Base-by-base conservation (phyloP, 2,113 vertebrate species). In the Xerus inauris region DNA sequence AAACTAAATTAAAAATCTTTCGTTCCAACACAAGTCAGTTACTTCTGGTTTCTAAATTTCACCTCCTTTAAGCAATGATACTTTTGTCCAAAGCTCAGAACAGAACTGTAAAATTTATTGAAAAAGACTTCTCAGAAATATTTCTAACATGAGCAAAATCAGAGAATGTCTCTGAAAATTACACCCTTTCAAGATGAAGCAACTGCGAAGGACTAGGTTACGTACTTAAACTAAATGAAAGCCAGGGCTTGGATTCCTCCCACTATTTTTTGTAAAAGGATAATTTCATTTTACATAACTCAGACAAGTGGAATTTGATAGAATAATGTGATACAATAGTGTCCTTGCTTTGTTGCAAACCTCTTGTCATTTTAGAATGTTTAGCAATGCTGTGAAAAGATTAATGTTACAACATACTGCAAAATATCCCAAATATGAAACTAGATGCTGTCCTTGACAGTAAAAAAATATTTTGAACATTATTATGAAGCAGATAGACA, bases 131-230 rank as follows among this genome's bases (percentile, higher is more conserved):
- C 89, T 96, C 14, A 6, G 76, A 94, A 89, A 93, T 88, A 85
- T 94, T 95, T 82, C 81, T 91, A 95, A 96, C 20, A 93, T 71
- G 75, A 94, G 30, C 45, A 97, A 95, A 91, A 94, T 95, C 85
- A 92, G 85, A 96, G 87, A 94, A 65, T 65, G 45, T 90, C 92
- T 91, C 82, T 87, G 84, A 96, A 98, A 97, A 93, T 91, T 94
- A 97, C 14, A 96, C 80, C 69, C 75, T 96, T 95, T 97, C 95
- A 91, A 57, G 30, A 92, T 87, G 64, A 93, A 96, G 87, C 65
- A 87, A 83, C 19, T n/a, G 20, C 59, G 69, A 87, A 95, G 40
- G 42, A 62, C 38, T 94, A 11, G 49, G 64, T 64, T 75, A 87
- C 86, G 9, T 45, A 67, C 12, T 93, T 86, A 62, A 96, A 94